A percentile compares a stretch with the other conserved stretches of the same genome.
Evolutionary conservation across 1,140 invertebrate genomes (phyloP).

Genomic region (Platorchestia sp.): DNA sequence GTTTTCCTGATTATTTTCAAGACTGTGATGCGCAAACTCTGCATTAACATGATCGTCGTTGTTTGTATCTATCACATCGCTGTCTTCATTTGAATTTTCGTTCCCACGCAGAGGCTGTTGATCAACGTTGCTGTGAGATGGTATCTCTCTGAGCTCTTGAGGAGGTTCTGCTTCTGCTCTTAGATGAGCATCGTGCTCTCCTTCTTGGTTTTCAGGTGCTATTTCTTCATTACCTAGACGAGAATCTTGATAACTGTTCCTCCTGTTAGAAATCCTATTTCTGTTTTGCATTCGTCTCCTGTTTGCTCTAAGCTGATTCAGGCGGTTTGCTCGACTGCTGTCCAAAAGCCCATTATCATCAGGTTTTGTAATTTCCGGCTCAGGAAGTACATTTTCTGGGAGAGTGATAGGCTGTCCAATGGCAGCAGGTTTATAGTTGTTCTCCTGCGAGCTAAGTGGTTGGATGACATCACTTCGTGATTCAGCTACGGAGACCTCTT

Average conservation of each 20-base stretch:
- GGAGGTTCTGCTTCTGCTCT: not conserved
- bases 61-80: not conserved
- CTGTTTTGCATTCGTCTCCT: conserved; percentile 3
- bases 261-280: not conserved
- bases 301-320: not conserved
- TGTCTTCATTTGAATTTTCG: not conserved
- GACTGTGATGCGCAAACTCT: not conserved
- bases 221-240: not conserved
- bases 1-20: not conserved
- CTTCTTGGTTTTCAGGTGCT: not conserved
- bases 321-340: not conserved
- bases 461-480: not conserved
- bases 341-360: not conserved
- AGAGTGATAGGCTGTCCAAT: conserved; percentile 41
- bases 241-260: not conserved
- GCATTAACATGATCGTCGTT: not conserved
- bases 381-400: conserved; percentile 4
- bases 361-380: not conserved
- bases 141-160: not conserved
- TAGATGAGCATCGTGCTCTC: not conserved
- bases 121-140: not conserved
- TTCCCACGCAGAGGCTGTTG: not conserved
- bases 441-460: not conserved
- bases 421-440: not conserved
- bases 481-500: not conserved